phyloP scores from a whole-genome alignment of 2,113 vertebrate species.

The Agapornis roseicollis region DNA sequence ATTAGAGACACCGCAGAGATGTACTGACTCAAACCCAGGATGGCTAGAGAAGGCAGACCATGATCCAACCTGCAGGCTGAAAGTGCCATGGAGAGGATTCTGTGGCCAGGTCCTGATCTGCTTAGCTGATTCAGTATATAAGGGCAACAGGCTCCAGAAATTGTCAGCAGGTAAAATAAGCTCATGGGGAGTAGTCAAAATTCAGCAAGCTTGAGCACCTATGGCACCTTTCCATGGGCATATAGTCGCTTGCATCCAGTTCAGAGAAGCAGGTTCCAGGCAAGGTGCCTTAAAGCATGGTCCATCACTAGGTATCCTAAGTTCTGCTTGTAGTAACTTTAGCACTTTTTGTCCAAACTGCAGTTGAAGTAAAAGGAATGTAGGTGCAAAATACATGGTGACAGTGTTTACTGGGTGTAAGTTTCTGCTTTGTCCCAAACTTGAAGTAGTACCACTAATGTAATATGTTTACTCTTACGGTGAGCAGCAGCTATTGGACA shows the following conservation, averaged over 20 bases:
- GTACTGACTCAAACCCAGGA: not conserved
- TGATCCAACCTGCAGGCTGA: not conserved
- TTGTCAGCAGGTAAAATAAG: not conserved
- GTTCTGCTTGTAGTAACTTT: not conserved
- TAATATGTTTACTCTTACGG: accelerated
- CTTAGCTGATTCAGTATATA: not conserved
- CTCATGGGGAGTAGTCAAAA: not conserved
- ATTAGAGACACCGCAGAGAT: constrained; percentile 3
- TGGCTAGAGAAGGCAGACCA: not conserved
- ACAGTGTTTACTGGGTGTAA: not conserved
- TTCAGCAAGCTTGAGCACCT: not conserved
- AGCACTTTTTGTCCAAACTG: not conserved
- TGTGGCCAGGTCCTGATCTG: not conserved
- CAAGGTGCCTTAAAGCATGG: not conserved
- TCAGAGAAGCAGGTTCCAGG: not conserved
- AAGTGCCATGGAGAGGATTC: not conserved
- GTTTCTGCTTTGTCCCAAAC: not conserved
- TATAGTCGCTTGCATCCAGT: not conserved
- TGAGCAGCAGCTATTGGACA: not conserved
- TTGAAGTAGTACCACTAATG: not conserved
- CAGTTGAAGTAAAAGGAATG: not conserved
- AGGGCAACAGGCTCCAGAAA: not conserved
- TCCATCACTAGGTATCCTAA: not conserved
- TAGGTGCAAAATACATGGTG: not conserved
- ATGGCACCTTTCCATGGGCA: not conserved